A percentile compares a stretch with the other conserved stretches of the same genome.
Evolutionary conservation across 2,888 invertebrate genomes (phyloP).

Genomic region (Chrysotoxum bicinctum): DNA sequence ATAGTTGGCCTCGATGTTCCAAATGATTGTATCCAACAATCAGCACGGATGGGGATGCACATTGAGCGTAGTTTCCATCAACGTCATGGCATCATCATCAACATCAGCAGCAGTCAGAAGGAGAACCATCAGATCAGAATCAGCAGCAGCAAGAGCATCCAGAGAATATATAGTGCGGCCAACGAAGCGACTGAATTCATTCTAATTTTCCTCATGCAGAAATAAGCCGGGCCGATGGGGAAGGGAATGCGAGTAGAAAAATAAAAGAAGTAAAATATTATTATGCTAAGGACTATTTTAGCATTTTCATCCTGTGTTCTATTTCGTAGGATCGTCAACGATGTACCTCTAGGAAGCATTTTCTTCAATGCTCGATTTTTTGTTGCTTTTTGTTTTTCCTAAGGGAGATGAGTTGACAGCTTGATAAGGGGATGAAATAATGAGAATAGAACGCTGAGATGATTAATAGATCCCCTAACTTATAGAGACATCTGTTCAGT

Average conservation of each 20-base stretch:
- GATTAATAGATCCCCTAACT: slow-evolving; percentile 72
- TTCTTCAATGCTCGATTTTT: slow-evolving; percentile 42
- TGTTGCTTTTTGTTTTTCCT: slow-evolving; percentile 31
- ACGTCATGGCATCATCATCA: slow-evolving; percentile 72
- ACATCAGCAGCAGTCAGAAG: slow-evolving; percentile 45
- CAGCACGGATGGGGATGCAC: slow-evolving; percentile 67
- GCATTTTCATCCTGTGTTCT: slow-evolving; percentile 65
- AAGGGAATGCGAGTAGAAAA: slow-evolving; percentile 29
- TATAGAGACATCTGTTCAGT: slow-evolving; percentile 68
- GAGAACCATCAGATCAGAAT: slow-evolving; percentile 31
- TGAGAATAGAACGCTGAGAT: slow-evolving; percentile 73
- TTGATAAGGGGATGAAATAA: slow-evolving; percentile 73
- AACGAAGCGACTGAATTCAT: slow-evolving; percentile 70
- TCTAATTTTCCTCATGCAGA: slow-evolving; percentile 69
- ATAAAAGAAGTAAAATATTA: slow-evolving; percentile 41
- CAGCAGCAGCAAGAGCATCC: not conserved
- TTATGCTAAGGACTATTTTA: slow-evolving; percentile 72
- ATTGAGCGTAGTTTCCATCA: slow-evolving; percentile 72
- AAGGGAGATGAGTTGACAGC: slow-evolving; percentile 67
- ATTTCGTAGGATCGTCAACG: slow-evolving; percentile 47
- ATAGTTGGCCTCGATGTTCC: slow-evolving; percentile 68
- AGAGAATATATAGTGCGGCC: not conserved
- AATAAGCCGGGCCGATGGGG: slow-evolving; percentile 60
- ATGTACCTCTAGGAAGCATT: slow-evolving; percentile 40
- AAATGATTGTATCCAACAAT: slow-evolving; percentile 69